Evolutionary conservation across 1,140 invertebrate genomes (phyloP), one percentile per base, ranked within the genome.

Genomic region (Meloidogyne floridensis): DNA sequence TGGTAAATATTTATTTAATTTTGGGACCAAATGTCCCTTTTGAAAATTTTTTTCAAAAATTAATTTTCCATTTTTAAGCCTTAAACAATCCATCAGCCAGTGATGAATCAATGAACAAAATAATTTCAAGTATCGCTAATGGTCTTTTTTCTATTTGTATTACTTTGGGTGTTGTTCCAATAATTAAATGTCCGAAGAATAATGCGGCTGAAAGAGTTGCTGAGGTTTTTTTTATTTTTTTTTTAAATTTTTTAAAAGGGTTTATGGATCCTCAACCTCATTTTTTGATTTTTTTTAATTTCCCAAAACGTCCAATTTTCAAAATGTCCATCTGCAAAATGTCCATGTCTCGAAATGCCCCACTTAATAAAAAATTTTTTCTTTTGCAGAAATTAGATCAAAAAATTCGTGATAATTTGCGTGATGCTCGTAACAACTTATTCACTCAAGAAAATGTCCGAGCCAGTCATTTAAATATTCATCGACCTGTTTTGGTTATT

Each of bases 181-280:
- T 99, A 72, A 99, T 99, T 86, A 92, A 96, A 81, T 95, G 95
- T 91, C 95, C 95, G 7, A 93, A 94, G 91, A 96, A 96, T 53
- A 98, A 97, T 92, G 97, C 97, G 10, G 97, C 97, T 2, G 96
- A 98, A 92, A 96, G 97, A 94, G 96, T 99, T 2, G 96, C 95
- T 3, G 94, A 95, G 80, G 90, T 53, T 3, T 13, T 53, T 80
- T 9, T 47, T 18, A 20, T 2, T 15, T 9, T 18, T 65, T 43
- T 69, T 73, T 59, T 13, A 83, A 20, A 8, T 2, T n/a, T 83
- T 2, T 18, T 51, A 47, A 47, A 47, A 47, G 32, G 32, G 32
- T 32, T 3, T 2, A 0, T 47, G 47, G 32, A 32, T 32, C 32
- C 32, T 32, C 32, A 1, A 32, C 32, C 32, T 32, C 32, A 47